A percentile compares a stretch with the other conserved stretches of the same genome.
These are phyloP conservation scores for Heliconius eleuchia DNA, from an alignment of 1,140 invertebrate genomes.

Conservation along the genomic window DNA sequence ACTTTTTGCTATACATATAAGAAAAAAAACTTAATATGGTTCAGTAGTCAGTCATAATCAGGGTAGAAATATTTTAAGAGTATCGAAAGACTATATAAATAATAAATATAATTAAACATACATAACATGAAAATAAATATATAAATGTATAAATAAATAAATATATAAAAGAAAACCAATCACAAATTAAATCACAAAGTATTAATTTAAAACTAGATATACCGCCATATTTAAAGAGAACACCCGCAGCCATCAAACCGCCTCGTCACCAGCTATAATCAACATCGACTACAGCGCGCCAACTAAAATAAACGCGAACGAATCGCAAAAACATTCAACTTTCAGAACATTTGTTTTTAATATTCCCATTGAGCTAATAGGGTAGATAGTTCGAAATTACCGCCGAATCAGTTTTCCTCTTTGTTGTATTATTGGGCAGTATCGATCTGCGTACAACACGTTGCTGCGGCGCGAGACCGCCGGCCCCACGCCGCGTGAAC, in stretches of 20 bases:
- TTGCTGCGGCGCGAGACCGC: slow-evolving; percentile 53
- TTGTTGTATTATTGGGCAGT: slow-evolving; percentile 51
- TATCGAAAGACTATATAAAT: too few relatives aligned
- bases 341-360: slow-evolving; percentile 45
- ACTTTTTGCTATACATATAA: too few relatives aligned
- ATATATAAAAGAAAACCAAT: background rate
- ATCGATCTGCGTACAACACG: slow-evolving; percentile 68
- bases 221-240: slow-evolving; percentile 35
- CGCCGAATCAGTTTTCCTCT: slow-evolving; percentile 64
- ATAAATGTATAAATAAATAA: too few relatives aligned
- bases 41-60: too few relatives aligned
- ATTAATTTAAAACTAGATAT: slow-evolving; percentile 26
- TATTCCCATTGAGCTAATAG: slow-evolving; percentile 44
- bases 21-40: too few relatives aligned
- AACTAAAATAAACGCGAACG: slow-evolving; percentile 35
- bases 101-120: background rate
- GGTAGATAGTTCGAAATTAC: slow-evolving; percentile 59
- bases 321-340: slow-evolving; percentile 35
- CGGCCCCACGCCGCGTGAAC: slow-evolving; percentile 34
- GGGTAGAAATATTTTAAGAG: too few relatives aligned
- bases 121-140: background rate
- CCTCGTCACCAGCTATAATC: slow-evolving; percentile 55
- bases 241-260: slow-evolving; percentile 42
- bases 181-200: background rate
- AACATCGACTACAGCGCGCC: slow-evolving; percentile 31